phyloP scores from a whole-genome alignment of 2,113 vertebrate species.

The Anguilla rostrata region DNA sequence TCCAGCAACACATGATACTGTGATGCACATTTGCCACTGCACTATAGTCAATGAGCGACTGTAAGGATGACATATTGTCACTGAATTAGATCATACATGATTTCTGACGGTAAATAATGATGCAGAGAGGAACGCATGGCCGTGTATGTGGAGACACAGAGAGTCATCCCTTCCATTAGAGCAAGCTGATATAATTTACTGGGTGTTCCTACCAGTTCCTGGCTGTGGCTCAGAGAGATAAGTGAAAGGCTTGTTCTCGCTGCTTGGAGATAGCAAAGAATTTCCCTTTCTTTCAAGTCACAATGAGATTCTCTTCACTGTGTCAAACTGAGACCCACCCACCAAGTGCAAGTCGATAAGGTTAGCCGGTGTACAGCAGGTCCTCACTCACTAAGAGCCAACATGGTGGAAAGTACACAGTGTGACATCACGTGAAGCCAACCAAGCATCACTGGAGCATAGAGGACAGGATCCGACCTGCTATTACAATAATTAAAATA shows the following conservation, averaged over 20 bases:
- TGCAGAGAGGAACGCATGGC: slow-evolving; percentile 42
- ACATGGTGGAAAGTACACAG: background rate
- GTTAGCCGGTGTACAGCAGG: no score
- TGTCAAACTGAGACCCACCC: background rate
- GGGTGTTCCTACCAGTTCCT: slow-evolving; percentile 34
- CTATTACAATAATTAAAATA: background rate
- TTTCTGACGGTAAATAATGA: slow-evolving; percentile 59
- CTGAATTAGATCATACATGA: slow-evolving; percentile 57
- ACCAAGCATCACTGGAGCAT: background rate
- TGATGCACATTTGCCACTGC: slow-evolving; percentile 12
- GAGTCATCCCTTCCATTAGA: slow-evolving; percentile 33
- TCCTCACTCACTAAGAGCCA: no score
- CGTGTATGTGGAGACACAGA: slow-evolving; percentile 35
- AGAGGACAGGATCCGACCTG: background rate
- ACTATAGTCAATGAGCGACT: slow-evolving; percentile 28
- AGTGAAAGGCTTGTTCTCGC: background rate
- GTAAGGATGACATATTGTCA: slow-evolving; percentile 55
- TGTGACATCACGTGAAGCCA: background rate
- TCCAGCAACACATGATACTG: background rate
- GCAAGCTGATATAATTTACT: slow-evolving; percentile 56
- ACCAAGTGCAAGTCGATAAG: background rate
- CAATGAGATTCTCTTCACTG: background rate
- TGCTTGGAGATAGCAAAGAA: background rate
- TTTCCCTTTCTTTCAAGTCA: background rate
- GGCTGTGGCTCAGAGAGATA: background rate